Evolutionary conservation across 2,113 vertebrate species (phyloP), one percentile per base, ranked within the genome.

Genomic region (Pyrgilauda ruficollis): DNA sequence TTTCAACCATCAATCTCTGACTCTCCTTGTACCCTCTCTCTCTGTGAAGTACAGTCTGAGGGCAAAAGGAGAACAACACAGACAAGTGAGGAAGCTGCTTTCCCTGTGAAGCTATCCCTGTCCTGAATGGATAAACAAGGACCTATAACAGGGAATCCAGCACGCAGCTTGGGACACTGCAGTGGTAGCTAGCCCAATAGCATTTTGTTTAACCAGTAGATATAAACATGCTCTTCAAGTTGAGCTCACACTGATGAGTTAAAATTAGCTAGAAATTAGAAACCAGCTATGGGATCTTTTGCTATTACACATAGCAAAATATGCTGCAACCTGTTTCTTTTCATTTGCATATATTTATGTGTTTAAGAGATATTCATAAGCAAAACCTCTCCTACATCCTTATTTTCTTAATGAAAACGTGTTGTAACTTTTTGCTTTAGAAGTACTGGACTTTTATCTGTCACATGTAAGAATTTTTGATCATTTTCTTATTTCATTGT

Each of bases 211-310:
- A 91, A 72, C 10, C 9, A 72, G 28, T 19, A 69, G 55, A 69
- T 66, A 50, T 55, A 82, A 88, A 73, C 7, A 20, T 15, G 20
- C 7, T 66, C 30, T 80, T 94, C 41, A 83, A 83, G 24, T 76
- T 91, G 80, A 93, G 37, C 43, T 67, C 39, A 63, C 33, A 24
- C 22, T 28, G 33, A 53, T 85, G 78, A 83, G 43, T n/a, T 26
- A 83, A 90, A 94, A 80, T 91, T 56, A 93, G 44, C 50, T 72
- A 88, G 82, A 86, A 94, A 93, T 84, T 86, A 76, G 68, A 93
- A 93, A 88, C 11, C 55, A 88, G 12, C 12, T 20, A 61, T 28
- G 41, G 37, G 46, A 50, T 47, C 6, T 55, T 93, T 85, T 74
- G 21, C 28, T 83, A 5, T 53, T 73, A 62, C 23, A 15, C 80